Evolutionary conservation across 2,797 vertebrate genomes (phyloP), one percentile per base, ranked within the genome.

Genomic region (Selene dorsalis): DNA sequence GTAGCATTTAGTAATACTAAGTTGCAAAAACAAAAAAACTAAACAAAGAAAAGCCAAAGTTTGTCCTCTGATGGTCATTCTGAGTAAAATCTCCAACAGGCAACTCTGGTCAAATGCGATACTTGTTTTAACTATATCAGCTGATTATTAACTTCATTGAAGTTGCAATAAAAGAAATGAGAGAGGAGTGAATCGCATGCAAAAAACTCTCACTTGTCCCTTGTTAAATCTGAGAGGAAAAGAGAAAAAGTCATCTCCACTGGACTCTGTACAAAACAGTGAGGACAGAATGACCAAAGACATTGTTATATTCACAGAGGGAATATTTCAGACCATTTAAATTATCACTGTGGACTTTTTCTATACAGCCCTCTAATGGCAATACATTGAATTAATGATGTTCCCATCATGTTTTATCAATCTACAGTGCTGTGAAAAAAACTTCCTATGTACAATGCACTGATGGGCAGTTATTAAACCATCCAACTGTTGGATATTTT

Each of bases 71-170:
- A 67, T 80, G 71, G 28, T 84, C 71, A 59, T 67, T 91, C 83
- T 72, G 76, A 75, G 28, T 30, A 61, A 59, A 59, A 66, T 81
- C 58, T 88, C 70, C 55, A 77, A 76, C 88, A 88, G 91, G 88
- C 90, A 92, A 85, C 87, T 92, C 87, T 91, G 90, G 88, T 90
- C 88, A 89, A 89, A 86, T 82, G 70, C 73, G 76, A 17, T 59
- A 64, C 63, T 73, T 83, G 56, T 73, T 39, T 77, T 39, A 80
- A 20, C 32, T 8, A 35, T 18, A 66, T 73, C 69, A 67, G 53
- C n/a, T 80, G 76, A 84, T 72, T 58, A 81, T 88, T 90, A 89
- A 94, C 91, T 94, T 93, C 91, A 93, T 26, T 93, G 92, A 93
- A 93, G 92, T 94, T 92, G 79, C 83, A 79, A 71, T 87, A 77